A percentile compares a stretch with the other conserved stretches of the same genome.
Evolutionary conservation across 2,888 invertebrate genomes (phyloP).

Genomic region (Thereva nobilitata): DNA sequence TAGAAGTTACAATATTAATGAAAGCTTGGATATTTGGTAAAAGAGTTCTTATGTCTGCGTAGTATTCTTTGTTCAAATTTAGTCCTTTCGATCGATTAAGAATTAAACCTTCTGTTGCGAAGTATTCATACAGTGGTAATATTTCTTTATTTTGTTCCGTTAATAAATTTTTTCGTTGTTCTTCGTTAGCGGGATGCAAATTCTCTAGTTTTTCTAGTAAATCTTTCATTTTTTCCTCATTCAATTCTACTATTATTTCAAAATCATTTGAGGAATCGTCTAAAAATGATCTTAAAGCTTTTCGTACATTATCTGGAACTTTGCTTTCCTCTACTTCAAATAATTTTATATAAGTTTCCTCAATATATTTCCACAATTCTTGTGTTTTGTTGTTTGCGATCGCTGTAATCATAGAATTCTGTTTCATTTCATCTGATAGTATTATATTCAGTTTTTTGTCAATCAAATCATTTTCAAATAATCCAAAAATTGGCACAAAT

Average conservation of each 20-base stretch:
- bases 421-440: conserved; percentile 13
- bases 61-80: conserved; percentile 16
- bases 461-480: conserved; percentile 46
- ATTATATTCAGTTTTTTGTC: conserved; percentile 45
- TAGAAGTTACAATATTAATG: neutral
- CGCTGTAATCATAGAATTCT: conserved; percentile 8
- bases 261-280: too few species aligned
- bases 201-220: too few species aligned
- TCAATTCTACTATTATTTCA: too few species aligned
- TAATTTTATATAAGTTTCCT: too few species aligned
- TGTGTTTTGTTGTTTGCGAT: too few species aligned
- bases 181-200: too few species aligned
- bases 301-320: too few species aligned
- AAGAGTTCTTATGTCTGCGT: conserved; percentile 10
- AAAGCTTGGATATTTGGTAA: neutral
- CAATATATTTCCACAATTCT: too few species aligned
- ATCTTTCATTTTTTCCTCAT: too few species aligned
- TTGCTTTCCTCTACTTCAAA: too few species aligned
- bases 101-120: conserved; percentile 37
- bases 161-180: too few species aligned
- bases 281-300: too few species aligned
- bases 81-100: neutral
- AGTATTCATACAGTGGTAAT: conserved; percentile 42
- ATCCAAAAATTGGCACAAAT: conserved; percentile 51
- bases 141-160: conserved; percentile 9